phyloP scores from a whole-genome alignment of 2,797 vertebrate species.

The Pangasius sanitwongsei region DNA sequence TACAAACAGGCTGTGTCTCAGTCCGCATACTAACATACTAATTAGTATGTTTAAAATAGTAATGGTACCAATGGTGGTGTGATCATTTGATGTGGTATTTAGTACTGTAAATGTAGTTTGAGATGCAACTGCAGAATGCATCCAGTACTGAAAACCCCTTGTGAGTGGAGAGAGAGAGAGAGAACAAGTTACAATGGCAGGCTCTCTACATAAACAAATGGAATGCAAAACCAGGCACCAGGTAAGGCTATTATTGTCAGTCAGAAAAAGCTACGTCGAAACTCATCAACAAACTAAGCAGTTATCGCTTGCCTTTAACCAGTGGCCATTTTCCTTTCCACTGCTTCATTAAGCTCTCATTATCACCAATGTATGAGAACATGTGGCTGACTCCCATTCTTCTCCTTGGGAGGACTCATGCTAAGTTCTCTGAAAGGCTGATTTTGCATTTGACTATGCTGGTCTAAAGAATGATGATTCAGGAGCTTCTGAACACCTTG shows the following conservation, averaged over 20 bases:
- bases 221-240: neutral
- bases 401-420: neutral
- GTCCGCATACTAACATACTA: neutral
- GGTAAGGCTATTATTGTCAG: slow-evolving; percentile 9
- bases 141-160: neutral
- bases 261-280: slow-evolving; percentile 42
- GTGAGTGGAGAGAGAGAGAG: neutral
- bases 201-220: neutral
- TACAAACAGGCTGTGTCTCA: neutral
- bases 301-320: slow-evolving; percentile 26
- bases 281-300: slow-evolving; percentile 40
- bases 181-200: neutral
- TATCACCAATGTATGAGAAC: slow-evolving; percentile 17
- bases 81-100: neutral
- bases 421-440: slow-evolving; percentile 19
- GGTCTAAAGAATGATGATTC: slow-evolving; percentile 48
- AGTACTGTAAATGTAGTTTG: neutral
- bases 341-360: slow-evolving; percentile 48
- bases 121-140: neutral
- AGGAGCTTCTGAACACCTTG: slow-evolving; percentile 47
- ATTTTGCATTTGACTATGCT: slow-evolving; percentile 39
- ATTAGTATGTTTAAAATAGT: neutral
- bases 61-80: neutral
- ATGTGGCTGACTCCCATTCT: slow-evolving; percentile 1
- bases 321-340: neutral